These are phyloP conservation scores for Hyposmocoma kahamanoa DNA, from an alignment of 1,140 invertebrate species.

Conservation along the genomic window DNA sequence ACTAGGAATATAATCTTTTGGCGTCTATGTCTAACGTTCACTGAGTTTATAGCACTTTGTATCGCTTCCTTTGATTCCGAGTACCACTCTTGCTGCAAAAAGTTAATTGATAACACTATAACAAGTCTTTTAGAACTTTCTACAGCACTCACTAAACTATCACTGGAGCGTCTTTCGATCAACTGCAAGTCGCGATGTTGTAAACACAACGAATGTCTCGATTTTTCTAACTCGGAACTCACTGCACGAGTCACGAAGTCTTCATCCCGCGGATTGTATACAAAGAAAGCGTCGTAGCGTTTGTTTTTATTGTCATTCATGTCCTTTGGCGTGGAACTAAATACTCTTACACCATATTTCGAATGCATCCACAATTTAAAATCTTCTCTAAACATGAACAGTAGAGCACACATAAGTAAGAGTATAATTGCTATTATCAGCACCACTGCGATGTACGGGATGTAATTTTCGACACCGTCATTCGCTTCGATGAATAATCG, in stretches of 20 bases:
- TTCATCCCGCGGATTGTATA: constrained; percentile 90
- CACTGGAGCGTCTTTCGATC: constrained; percentile 79
- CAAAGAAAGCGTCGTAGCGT: constrained; percentile 90
- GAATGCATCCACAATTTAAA: constrained; percentile 92
- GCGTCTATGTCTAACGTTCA: constrained; percentile 79
- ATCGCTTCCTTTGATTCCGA: constrained; percentile 81
- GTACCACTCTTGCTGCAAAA: constrained; percentile 85
- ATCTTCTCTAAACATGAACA: constrained; percentile 89
- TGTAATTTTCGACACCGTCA: constrained; percentile 77
- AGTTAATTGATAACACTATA: constrained; percentile 82
- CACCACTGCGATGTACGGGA: constrained; percentile 86
- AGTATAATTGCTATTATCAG: constrained; percentile 83
- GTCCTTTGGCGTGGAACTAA: constrained; percentile 76
- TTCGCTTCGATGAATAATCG: constrained; percentile 71
- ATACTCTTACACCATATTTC: constrained; percentile 89
- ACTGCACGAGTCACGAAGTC: constrained; percentile 86
- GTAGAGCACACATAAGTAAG: constrained; percentile 83
- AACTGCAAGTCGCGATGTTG: constrained; percentile 85
- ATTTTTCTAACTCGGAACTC: constrained; percentile 85
- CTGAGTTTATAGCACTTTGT: constrained; percentile 82
- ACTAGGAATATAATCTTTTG: constrained; percentile 85
- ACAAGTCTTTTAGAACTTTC: constrained; percentile 83
- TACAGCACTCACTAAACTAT: constrained; percentile 84
- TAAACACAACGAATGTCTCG: constrained; percentile 82
- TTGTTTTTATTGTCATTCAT: constrained; percentile 75